These are phyloP conservation scores for Pipra filicauda DNA, from an alignment of 2,113 vertebrate species.

Conservation along the genomic window DNA sequence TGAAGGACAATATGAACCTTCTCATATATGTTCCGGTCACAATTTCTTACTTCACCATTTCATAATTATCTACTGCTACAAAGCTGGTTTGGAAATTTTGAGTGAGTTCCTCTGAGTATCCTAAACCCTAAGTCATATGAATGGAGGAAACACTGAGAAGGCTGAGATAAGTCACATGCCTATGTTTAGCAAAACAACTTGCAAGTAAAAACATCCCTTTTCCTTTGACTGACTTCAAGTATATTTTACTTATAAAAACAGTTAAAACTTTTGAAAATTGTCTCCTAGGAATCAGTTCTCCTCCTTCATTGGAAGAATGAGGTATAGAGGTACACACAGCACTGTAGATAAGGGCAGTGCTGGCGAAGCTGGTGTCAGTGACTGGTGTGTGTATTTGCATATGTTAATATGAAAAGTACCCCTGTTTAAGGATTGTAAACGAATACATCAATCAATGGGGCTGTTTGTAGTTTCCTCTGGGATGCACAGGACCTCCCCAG, in stretches of 20 bases:
- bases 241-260: background rate
- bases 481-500: background rate
- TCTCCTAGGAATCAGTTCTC: background rate
- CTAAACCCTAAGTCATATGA: conserved; percentile 37
- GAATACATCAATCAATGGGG: background rate
- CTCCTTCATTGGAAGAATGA: background rate
- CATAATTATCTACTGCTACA: background rate
- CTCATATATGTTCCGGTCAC: background rate
- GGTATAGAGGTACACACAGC: background rate
- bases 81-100: conserved; percentile 30
- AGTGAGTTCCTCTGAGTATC: conserved; percentile 3
- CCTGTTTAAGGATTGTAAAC: background rate
- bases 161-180: conserved; percentile 25
- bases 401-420: background rate
- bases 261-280: background rate
- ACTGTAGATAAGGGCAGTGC: fast-evolving
- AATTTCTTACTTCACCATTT: background rate
- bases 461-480: background rate
- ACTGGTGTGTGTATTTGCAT: background rate
- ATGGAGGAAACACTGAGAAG: conserved; percentile 7
- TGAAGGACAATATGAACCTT: background rate
- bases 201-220: background rate
- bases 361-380: background rate
- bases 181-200: background rate
- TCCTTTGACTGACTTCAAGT: background rate